phyloP scores from a whole-genome alignment of 2,113 vertebrate species.

The Psilopsiagon aurifrons region DNA sequence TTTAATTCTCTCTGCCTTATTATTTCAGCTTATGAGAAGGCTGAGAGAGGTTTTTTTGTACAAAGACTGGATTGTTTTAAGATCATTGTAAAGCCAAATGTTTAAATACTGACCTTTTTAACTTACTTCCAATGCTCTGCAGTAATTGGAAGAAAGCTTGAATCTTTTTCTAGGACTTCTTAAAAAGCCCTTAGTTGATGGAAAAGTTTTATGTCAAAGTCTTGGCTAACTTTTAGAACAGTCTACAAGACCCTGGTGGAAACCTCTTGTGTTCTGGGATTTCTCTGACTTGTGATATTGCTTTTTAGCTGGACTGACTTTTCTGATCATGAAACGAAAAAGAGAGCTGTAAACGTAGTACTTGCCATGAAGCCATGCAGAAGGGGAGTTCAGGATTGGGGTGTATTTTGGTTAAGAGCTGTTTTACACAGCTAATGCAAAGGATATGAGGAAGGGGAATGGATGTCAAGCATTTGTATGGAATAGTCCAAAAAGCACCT shows the following conservation, averaged over 20 bases:
- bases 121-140: not conserved
- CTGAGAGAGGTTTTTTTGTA: not conserved
- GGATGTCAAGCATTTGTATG: not conserved
- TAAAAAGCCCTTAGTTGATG: not conserved
- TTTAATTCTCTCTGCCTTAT: not conserved
- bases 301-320: not conserved
- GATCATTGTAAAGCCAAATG: constrained; percentile 15
- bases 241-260: not conserved
- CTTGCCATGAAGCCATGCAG: not conserved
- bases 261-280: not conserved
- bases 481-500: not conserved
- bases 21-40: not conserved
- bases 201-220: not conserved
- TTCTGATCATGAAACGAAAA: not conserved
- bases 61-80: constrained; percentile 3
- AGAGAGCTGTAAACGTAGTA: not conserved
- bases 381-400: not conserved
- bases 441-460: not conserved
- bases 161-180: not conserved
- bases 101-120: not conserved
- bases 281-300: not conserved
- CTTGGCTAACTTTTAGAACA: not conserved
- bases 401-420: not conserved
- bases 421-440: not conserved
- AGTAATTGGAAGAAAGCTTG: not conserved